These are phyloP conservation scores for Euleptes europaea DNA, from an alignment of 2,113 vertebrate species.

Conservation along the genomic window DNA sequence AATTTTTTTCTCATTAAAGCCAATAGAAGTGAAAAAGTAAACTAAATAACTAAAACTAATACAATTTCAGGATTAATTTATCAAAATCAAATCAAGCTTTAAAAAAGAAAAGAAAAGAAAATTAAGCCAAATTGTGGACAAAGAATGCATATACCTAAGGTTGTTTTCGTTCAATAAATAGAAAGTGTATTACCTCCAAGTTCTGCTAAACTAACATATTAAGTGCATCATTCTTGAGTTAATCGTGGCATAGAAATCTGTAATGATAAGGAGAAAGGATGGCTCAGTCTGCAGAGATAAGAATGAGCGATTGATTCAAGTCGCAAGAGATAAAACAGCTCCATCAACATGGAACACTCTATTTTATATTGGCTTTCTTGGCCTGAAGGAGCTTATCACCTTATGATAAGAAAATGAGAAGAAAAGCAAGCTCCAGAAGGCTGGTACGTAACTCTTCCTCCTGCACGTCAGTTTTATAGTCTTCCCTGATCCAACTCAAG, in stretches of 20 bases:
- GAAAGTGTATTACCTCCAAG: conserved; percentile 20
- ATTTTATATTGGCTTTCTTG: conserved; percentile 2
- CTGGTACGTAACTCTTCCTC: background rate
- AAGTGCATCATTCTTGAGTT: conserved; percentile 29
- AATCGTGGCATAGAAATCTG: conserved; percentile 50
- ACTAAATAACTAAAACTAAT: no score
- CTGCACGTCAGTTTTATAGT: background rate
- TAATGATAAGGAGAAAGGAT: background rate
- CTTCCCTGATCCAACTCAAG: background rate
- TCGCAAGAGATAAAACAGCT: conserved; percentile 36
- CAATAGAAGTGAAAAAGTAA: no score
- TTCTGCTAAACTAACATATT: conserved; percentile 53
- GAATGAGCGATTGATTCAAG: conserved; percentile 20
- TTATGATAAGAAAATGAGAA: background rate
- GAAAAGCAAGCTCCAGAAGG: background rate
- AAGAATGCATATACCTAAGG: no score
- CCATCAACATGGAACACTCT: conserved; percentile 20
- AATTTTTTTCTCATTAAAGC: no score
- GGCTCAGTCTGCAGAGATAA: background rate
- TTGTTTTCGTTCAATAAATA: background rate
- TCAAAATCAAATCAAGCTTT: background rate
- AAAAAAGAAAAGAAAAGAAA: no score
- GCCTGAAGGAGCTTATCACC: conserved; percentile 31
- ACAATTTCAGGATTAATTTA: background rate
- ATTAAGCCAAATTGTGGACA: no score